A percentile compares a stretch with the other conserved stretches of the same genome.
phyloP scores from a whole-genome alignment of 2,888 invertebrate species.

The Anodontia alba region DNA sequence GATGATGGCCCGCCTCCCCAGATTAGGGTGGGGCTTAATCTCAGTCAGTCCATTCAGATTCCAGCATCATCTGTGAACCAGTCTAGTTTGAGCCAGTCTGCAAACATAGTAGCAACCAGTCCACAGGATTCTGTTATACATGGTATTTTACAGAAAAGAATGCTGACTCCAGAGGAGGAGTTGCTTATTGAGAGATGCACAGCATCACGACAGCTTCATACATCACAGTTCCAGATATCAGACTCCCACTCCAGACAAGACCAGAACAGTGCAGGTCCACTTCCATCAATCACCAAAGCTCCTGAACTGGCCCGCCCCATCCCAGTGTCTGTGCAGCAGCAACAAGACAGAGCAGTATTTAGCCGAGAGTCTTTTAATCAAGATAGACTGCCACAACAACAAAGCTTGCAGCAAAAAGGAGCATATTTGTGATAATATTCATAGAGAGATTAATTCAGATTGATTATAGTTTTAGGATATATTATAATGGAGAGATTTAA shows the following conservation, averaged over 20 bases:
- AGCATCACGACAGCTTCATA: background rate
- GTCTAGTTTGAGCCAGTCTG: background rate
- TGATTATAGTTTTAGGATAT: no score
- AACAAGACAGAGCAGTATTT: background rate
- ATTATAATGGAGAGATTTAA: no score
- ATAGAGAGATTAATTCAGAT: no score
- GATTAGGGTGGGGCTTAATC: background rate
- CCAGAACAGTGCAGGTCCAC: background rate
- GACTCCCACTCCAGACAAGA: background rate
- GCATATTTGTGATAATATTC: background rate
- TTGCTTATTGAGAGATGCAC: background rate
- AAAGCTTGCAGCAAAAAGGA: background rate
- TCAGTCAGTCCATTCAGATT: background rate
- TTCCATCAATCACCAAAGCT: background rate
- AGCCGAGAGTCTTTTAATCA: background rate
- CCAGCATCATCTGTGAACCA: background rate
- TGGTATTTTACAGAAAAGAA: background rate
- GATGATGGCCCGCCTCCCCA: slow-evolving; percentile 1
- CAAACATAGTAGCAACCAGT: background rate
- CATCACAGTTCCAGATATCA: background rate
- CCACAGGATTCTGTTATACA: background rate
- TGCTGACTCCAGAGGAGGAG: background rate
- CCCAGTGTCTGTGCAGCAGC: background rate
- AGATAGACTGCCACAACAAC: background rate
- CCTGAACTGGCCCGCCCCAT: background rate